These are phyloP conservation scores for Drosophila nebulosa DNA, from an alignment of 1,140 invertebrate species.

Conservation along the genomic window DNA sequence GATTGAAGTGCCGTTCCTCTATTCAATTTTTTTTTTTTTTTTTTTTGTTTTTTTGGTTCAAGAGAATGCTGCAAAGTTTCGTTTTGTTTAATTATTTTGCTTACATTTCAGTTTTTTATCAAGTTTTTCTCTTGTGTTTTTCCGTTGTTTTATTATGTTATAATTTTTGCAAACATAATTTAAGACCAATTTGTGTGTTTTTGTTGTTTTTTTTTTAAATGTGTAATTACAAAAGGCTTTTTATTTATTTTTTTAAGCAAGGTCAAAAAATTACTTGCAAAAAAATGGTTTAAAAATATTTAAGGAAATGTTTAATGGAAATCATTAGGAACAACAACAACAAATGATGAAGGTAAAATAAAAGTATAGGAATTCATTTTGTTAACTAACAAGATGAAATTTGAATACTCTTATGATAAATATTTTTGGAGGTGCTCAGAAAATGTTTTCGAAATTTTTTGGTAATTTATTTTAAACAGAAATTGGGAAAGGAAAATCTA, in stretches of 20 bases:
- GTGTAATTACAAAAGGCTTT: constrained; percentile 43
- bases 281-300: constrained; percentile 24
- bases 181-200: constrained; percentile 5
- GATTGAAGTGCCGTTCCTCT: constrained; percentile 28
- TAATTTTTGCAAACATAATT: constrained; percentile 50
- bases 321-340: neutral
- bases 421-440: too few species aligned
- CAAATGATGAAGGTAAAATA: constrained; percentile 2
- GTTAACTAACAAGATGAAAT: neutral
- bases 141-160: constrained; percentile 32
- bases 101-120: constrained; percentile 33
- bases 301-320: constrained; percentile 23
- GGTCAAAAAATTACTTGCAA: constrained; percentile 68
- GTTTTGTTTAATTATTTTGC: constrained; percentile 54
- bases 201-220: constrained; percentile 13
- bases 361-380: neutral
- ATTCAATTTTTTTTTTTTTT: constrained; percentile 44
- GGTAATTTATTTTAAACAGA: too few species aligned
- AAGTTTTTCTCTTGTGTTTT: neutral
- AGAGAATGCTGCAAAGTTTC: constrained; percentile 42
- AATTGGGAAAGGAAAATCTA: too few species aligned
- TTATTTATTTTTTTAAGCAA: constrained; percentile 42
- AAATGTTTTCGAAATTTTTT: too few species aligned
- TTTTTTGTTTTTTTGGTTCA: constrained; percentile 8
- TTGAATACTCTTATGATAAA: neutral